phyloP scores from a whole-genome alignment of 2,888 invertebrate genomes.

The Habrosyne pyritoides region DNA sequence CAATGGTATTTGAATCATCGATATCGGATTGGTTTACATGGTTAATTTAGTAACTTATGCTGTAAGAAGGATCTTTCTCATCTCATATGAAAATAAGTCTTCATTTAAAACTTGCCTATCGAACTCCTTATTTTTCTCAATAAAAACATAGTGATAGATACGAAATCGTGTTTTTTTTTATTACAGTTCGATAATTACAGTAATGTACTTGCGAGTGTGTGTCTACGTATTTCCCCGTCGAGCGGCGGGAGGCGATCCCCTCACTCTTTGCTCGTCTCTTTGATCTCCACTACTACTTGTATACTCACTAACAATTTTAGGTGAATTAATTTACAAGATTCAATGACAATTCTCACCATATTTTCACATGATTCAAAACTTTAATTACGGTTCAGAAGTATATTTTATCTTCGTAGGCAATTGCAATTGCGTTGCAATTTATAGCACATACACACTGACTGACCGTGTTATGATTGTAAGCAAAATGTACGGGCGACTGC shows the following conservation, averaged over 20 bases:
- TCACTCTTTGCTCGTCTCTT: conserved; percentile 48
- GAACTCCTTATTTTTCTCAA: background rate
- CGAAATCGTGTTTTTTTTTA: conserved; percentile 53
- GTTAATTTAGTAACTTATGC: too few relatives aligned
- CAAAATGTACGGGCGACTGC: conserved; percentile 14
- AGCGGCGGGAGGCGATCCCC: conserved; percentile 39
- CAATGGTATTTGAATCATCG: too few relatives aligned
- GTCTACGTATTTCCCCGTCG: conserved; percentile 67
- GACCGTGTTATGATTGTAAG: background rate
- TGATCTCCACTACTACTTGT: conserved; percentile 50
- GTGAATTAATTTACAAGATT: conserved; percentile 14
- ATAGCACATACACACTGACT: background rate
- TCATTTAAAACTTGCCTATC: background rate
- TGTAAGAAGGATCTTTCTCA: too few relatives aligned
- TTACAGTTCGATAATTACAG: conserved; percentile 79
- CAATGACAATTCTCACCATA: background rate
- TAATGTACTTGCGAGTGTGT: conserved; percentile 74
- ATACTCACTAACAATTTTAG: conserved; percentile 39
- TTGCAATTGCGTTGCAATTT: too few relatives aligned
- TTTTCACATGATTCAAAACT: background rate
- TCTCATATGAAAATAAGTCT: background rate
- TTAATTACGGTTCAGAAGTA: too few relatives aligned
- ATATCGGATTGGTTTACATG: too few relatives aligned
- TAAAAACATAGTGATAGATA: conserved; percentile 35
- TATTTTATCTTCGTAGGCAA: too few relatives aligned